These are phyloP conservation scores for Aleiodes sp. DNA, from an alignment of 1,140 invertebrate species.

Conservation along the genomic window DNA sequence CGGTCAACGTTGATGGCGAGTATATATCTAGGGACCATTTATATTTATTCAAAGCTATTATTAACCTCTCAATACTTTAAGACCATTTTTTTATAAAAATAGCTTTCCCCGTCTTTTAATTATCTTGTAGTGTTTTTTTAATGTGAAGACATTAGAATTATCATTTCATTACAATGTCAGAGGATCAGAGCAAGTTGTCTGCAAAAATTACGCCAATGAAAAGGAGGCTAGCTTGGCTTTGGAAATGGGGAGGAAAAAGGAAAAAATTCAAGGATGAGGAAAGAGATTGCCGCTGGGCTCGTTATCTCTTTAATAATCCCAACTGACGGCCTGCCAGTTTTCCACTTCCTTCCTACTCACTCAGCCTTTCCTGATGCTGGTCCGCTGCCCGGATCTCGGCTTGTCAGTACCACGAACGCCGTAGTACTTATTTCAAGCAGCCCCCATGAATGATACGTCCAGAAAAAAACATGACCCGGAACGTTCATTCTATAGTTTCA, in stretches of 20 bases:
- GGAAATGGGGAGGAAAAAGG: neutral
- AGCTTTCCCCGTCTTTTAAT: no score
- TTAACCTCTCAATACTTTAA: no score
- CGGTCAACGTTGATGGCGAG: no score
- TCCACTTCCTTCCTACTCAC: constrained; percentile 30
- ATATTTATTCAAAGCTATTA: no score
- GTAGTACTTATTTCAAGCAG: neutral
- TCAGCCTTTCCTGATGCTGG: neutral
- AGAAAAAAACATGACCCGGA: neutral
- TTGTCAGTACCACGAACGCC: constrained; percentile 5
- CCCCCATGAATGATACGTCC: neutral
- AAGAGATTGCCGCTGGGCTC: constrained; percentile 45
- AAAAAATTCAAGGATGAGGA: constrained; percentile 28
- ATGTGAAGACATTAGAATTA: no score
- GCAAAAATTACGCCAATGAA: neutral
- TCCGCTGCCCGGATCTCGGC: neutral
- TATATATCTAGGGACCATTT: no score
- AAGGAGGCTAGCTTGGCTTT: no score
- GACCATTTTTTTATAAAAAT: no score
- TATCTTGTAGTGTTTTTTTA: no score
- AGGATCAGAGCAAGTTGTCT: no score
- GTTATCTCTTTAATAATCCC: constrained; percentile 64
- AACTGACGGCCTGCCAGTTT: constrained; percentile 53
- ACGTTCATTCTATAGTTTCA: no score
- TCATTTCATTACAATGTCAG: no score